Conservation (phyloP, 2,888 invertebrate genomes). For the Pecten maximus region DNA sequence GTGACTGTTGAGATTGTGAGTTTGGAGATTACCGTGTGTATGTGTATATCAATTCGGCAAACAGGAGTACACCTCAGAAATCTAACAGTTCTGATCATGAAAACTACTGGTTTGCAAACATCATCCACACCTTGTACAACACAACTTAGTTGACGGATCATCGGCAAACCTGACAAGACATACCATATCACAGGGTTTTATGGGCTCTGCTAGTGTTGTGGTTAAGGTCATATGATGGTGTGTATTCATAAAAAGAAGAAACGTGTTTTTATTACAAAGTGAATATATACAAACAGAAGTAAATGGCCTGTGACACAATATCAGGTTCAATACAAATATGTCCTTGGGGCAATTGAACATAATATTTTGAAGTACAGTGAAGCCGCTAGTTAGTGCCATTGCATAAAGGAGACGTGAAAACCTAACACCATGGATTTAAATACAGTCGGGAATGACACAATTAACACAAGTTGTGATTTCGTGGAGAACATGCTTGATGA, state of each 20-base stretch:
- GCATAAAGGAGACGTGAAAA: neutral
- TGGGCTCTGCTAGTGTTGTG: neutral
- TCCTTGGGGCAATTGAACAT: neutral
- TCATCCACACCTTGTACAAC: neutral
- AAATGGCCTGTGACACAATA: neutral
- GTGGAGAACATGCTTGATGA: neutral
- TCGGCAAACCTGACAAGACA: neutral
- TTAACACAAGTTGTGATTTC: neutral
- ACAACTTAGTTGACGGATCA: neutral
- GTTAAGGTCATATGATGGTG: neutral
- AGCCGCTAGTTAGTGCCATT: neutral
- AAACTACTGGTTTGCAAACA: neutral
- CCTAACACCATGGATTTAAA: neutral
- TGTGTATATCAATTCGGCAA: neutral
- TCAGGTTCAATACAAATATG: neutral
- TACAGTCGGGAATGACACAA: neutral
- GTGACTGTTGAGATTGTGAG: neutral
- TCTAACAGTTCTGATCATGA: neutral
- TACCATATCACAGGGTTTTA: neutral
- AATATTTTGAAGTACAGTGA: too few species aligned
- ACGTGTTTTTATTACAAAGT: neutral
- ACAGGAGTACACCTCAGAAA: neutral
- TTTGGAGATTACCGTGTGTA: neutral
- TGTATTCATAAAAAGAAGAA: slow-evolving; percentile 15
- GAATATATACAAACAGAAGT: neutral